Conservation (phyloP, 2,888 invertebrate genomes). For the Leptopilina drosophilae region DNA sequence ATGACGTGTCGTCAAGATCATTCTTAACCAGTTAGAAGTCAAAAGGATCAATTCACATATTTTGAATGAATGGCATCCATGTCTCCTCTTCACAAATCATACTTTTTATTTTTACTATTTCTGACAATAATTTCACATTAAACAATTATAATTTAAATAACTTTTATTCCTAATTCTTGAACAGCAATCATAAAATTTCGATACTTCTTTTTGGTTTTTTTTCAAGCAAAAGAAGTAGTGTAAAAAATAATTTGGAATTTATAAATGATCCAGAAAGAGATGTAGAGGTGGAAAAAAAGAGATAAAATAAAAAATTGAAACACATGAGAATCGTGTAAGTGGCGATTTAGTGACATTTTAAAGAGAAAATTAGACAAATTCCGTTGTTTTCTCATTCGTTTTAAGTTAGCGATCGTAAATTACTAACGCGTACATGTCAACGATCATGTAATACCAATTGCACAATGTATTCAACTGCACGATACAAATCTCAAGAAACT, state of each 20-base stretch:
- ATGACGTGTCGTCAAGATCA: constrained; percentile 64
- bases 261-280: neutral
- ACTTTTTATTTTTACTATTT: neutral
- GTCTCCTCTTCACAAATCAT: constrained; percentile 28
- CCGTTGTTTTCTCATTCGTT: neutral
- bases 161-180: no score
- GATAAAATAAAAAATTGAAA: no score
- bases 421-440: constrained; percentile 34
- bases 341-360: constrained; percentile 28
- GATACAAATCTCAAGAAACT: constrained; percentile 35
- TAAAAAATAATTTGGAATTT: no score
- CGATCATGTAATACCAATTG: constrained; percentile 36
- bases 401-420: constrained; percentile 30
- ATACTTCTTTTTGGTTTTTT: no score
- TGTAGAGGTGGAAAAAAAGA: no score
- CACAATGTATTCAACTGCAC: constrained; percentile 1
- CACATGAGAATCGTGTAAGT: neutral
- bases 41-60: constrained; percentile 68
- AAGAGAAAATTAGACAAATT: constrained; percentile 34
- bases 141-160: no score
- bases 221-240: no score
- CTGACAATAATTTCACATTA: no score
- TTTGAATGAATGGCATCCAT: constrained; percentile 62
- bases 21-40: constrained; percentile 67
- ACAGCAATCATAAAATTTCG: no score